Evolutionary conservation across 1,140 invertebrate species (phyloP).

Genomic region (Plodia interpunctella): DNA sequence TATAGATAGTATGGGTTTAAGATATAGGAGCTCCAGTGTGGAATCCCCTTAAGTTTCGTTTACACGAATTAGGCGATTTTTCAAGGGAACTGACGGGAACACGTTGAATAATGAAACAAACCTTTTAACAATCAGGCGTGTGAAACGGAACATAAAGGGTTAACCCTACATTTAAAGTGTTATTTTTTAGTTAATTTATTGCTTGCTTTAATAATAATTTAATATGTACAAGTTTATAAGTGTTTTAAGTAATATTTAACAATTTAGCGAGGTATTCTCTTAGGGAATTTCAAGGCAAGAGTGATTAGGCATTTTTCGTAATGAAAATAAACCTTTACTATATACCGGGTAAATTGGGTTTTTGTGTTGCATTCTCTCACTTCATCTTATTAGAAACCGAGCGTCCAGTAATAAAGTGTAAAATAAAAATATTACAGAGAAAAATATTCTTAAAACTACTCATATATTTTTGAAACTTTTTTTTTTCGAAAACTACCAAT

Average conservation of each 20-base stretch:
- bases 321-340: not conserved
- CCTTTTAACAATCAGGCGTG: not conserved
- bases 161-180: too few relatives aligned
- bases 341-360: slow-evolving; percentile 2
- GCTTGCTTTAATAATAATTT: too few relatives aligned
- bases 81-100: not conserved
- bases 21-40: not conserved
- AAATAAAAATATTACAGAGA: not conserved
- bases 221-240: too few relatives aligned
- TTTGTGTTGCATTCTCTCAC: slow-evolving; percentile 6
- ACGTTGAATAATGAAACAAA: not conserved
- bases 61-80: not conserved
- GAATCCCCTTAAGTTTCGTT: not conserved
- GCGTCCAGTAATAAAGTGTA: not conserved
- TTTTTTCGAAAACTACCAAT: too few relatives aligned
- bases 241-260: too few relatives aligned
- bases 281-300: too few relatives aligned
- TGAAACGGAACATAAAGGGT: too few relatives aligned
- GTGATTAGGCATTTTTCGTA: too few relatives aligned
- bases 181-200: too few relatives aligned
- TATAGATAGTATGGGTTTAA: too few relatives aligned
- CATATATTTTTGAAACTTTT: too few relatives aligned
- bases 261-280: too few relatives aligned
- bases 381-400: slow-evolving; percentile 4
- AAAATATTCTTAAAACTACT: not conserved